Conservation (phyloP, 1,140 invertebrate genomes). For the Nylanderia fulva region DNA sequence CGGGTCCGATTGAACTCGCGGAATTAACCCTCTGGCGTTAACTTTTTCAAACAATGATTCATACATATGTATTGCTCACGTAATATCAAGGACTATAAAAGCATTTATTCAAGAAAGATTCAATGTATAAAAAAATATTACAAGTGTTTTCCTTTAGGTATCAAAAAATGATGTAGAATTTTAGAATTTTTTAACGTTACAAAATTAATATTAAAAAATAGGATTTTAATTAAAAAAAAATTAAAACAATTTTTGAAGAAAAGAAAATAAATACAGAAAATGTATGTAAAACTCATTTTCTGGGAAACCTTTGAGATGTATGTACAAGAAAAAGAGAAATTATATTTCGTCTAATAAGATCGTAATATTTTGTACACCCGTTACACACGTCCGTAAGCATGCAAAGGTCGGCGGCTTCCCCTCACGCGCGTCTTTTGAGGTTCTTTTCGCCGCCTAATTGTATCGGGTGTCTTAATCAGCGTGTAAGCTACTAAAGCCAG, state of each 20-base stretch:
- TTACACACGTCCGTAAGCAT: constrained; percentile 29
- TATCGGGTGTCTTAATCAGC: constrained; percentile 86
- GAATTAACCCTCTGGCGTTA: constrained; percentile 35
- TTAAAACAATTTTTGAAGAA: no score
- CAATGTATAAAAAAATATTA: not conserved
- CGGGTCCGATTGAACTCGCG: constrained; percentile 37
- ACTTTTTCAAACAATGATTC: not conserved
- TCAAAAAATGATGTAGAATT: no score
- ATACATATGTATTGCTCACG: not conserved
- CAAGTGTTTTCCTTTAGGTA: not conserved
- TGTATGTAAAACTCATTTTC: not conserved
- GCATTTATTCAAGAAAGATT: not conserved
- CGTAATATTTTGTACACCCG: constrained; percentile 29
- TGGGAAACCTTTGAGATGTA: not conserved
- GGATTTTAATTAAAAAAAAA: no score
- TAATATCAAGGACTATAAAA: not conserved
- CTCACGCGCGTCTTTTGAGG: constrained; percentile 80
- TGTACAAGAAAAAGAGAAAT: not conserved
- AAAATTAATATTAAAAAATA: no score
- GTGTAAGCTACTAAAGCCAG: constrained; percentile 83
- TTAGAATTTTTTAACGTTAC: no score
- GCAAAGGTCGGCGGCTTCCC: constrained; percentile 57
- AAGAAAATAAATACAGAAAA: no score
- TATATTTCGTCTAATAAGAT: not conserved
- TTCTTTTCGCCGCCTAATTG: constrained; percentile 84